These are phyloP conservation scores for Silvanus unidentatus DNA, from an alignment of 2,888 invertebrate genomes.

Conservation along the genomic window DNA sequence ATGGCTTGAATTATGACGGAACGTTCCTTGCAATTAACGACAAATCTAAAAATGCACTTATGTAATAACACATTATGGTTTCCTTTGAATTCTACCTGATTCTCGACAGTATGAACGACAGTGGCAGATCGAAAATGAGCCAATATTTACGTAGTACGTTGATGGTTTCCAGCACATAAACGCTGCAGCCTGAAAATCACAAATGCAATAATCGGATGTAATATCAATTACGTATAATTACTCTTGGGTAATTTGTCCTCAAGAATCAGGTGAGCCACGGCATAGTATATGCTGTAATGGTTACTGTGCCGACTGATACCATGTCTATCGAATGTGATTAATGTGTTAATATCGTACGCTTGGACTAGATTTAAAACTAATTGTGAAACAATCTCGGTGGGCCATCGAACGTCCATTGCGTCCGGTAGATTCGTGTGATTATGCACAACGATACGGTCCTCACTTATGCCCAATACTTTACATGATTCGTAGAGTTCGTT, in stretches of 20 bases:
- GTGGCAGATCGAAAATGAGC: slow-evolving; percentile 74
- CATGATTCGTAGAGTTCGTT: slow-evolving; percentile 81
- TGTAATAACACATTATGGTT: slow-evolving; percentile 1
- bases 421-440: slow-evolving; percentile 72
- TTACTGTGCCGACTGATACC: slow-evolving; percentile 92
- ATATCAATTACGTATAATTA: slow-evolving; percentile 47
- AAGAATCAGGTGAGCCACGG: slow-evolving; percentile 71
- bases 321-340: slow-evolving; percentile 89
- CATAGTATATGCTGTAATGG: slow-evolving; percentile 81
- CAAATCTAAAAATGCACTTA: slow-evolving; percentile 51
- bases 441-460: slow-evolving; percentile 66
- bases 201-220: background rate
- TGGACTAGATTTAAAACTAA: slow-evolving; percentile 63
- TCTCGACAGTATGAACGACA: slow-evolving; percentile 71
- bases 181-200: slow-evolving; percentile 64
- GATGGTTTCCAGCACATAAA: slow-evolving; percentile 79
- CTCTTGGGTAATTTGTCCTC: slow-evolving; percentile 68
- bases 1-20: slow-evolving; percentile 67
- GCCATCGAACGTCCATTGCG: slow-evolving; percentile 72
- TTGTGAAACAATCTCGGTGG: slow-evolving; percentile 57
- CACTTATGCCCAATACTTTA: slow-evolving; percentile 68
- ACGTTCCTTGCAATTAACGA: slow-evolving; percentile 58
- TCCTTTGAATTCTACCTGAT: slow-evolving; percentile 55
- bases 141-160: slow-evolving; percentile 83
- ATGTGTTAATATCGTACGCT: slow-evolving; percentile 69